Base-by-base conservation (phyloP, 2,797 vertebrate genomes). In the Mastacembelus armatus region DNA sequence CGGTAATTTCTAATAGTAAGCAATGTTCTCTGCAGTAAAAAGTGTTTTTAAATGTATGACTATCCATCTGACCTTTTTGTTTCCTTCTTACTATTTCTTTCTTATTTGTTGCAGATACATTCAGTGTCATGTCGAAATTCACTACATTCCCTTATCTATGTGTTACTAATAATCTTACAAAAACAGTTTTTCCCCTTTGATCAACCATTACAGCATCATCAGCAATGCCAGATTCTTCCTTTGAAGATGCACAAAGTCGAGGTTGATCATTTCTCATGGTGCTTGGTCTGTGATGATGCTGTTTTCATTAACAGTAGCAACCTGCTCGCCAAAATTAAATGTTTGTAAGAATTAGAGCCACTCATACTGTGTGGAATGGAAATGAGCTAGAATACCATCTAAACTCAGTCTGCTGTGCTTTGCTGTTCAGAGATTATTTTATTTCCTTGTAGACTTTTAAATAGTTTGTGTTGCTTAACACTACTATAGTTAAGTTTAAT, bases 271-370 rank as follows among this genome's bases (percentile, higher is more conserved):
- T 66, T 74, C 68, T 76, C 54, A 6, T 22, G 2, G 56, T 56
- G 27, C 78, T 58, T 0, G 10, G 58, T 32, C 51, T 64, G 67
- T 16, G 47, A 55, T 36, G 55, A 62, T 72, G 57, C 73, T 64
- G 65, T 80, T 83, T 86, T 85, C 65, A 85, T 88, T 83, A 81
- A 42, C 73, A 58, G 60, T 56, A 88, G 80, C 80, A 77, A 78
- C 67, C 66, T 75, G 80, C 79, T 75, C 72, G 16, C 70, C 40
- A 56, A 47, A 58, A 80, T 81, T 81, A 82, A 35, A 57, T 72
- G 74, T 68, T 80, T 78, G 49, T 54, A 66, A 67, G 56, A 80
- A 83, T 86, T 85, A 80, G 18, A 71, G 21, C 51, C 40, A 19
- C 24, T 15, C 19, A 11, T 12, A 5, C 54, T 47, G n/a, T n/a